Conservation (phyloP, 2,113 vertebrate genomes). For the Xiphophorus maculatus region DNA sequence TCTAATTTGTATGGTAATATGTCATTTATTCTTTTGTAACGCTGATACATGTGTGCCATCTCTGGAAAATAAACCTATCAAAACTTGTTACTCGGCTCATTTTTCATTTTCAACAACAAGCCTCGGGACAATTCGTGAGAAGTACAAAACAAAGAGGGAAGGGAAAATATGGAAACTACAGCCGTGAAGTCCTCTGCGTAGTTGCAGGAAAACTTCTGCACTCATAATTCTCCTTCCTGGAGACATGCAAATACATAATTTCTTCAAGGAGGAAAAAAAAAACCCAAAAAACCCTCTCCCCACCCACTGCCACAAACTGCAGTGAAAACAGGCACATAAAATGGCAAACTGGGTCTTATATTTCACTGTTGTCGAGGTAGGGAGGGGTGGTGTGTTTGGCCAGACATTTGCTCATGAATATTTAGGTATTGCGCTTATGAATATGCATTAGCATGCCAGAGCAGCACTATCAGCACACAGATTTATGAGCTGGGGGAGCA, state of each 20-base stretch:
- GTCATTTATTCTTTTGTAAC: conserved; percentile 67
- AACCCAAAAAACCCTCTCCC: conserved; percentile 9
- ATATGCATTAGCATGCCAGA: conserved; percentile 75
- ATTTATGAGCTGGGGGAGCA: conserved; percentile 75
- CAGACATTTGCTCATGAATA: conserved; percentile 82
- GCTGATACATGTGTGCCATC: conserved; percentile 61
- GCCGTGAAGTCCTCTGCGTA: conserved; percentile 29
- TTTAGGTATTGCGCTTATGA: conserved; percentile 68
- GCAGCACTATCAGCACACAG: conserved; percentile 61
- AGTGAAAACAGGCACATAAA: conserved; percentile 73
- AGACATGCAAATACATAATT: conserved; percentile 65
- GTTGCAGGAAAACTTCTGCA: conserved; percentile 41
- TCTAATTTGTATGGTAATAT: conserved; percentile 67
- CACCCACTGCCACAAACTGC: conserved; percentile 60
- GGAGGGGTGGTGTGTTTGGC: conserved; percentile 66
- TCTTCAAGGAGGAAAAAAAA: conserved; percentile 14
- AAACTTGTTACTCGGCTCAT: conserved; percentile 63
- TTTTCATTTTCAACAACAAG: conserved; percentile 66
- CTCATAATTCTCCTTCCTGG: conserved; percentile 59
- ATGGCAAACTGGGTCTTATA: conserved; percentile 74
- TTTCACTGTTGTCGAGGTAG: conserved; percentile 69
- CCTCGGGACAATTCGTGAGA: conserved; percentile 37
- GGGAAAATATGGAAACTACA: conserved; percentile 36
- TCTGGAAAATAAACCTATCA: conserved; percentile 71
- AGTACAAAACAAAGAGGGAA: not conserved